Base-by-base conservation (phyloP, 1,140 invertebrate species). In the Penaeus indicus region DNA sequence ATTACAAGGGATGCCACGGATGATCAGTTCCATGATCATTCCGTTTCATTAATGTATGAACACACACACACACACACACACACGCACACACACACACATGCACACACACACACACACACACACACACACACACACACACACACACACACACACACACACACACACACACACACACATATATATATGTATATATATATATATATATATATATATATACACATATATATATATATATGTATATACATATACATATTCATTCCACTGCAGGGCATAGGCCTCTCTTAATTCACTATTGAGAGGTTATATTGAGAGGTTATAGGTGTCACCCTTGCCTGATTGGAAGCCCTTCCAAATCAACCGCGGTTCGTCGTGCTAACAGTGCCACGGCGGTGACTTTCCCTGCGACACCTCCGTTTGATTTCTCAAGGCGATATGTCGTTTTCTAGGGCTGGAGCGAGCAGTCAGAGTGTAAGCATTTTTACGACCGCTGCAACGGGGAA, bases 71-170 rank as follows among this genome's bases (percentile, higher is more conserved):
- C n/a, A n/a, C 19, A 69, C 19, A 69, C 19, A n/a, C 19, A 69
- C 19, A 7, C n/a, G n/a, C n/a, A 69, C n/a, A 69, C n/a, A 69
- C n/a, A n/a, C n/a, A 69, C n/a, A 69, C n/a, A 69, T 69, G n/a
- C n/a, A 69, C n/a, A 69, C n/a, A 69, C n/a, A 69, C n/a, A 69
- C n/a, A 69, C n/a, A 69, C n/a, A 69, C n/a, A 69, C n/a, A 69
- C n/a, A 69, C 21, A 69, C 21, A 69, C 21, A 69, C 0, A 69
- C 22, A 72, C 25, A 25, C 25, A 72, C 25, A 72, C 25, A 25
- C 25, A 72, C 22, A 72, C 25, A 25, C 25, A 72, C 25, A 72
- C 25, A 25, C 25, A 72, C 21, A 69, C 21, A 69, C 21, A 69
- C 21, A 69, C n/a, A 69, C 22, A 72, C 25, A 25, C 25, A 72